Percentiles rank a stretch among this genome's conserved stretches.
These are phyloP conservation scores for Watsonalla cultraria DNA, from an alignment of 2,888 invertebrate species.

Conservation along the genomic window DNA sequence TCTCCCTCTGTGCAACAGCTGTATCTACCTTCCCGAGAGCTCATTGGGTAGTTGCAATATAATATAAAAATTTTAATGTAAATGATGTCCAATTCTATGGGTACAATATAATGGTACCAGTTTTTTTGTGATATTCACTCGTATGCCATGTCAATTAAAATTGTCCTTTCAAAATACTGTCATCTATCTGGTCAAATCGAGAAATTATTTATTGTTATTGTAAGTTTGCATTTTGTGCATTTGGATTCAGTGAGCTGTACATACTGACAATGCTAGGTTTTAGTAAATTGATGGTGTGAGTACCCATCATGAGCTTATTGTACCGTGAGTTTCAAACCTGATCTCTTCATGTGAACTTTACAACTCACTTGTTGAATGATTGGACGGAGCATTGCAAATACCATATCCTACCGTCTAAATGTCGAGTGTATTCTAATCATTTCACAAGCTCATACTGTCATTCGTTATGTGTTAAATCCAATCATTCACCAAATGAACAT, in stretches of 20 bases:
- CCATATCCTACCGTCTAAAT: background rate
- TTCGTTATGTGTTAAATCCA: conserved; percentile 34
- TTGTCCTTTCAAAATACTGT: conserved; percentile 66
- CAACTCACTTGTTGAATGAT: conserved; percentile 58
- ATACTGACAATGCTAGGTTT: conserved; percentile 34
- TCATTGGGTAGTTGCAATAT: conserved; percentile 70
- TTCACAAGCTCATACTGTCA: conserved; percentile 13
- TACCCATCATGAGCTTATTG: conserved; percentile 53
- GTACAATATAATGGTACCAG: conserved; percentile 57
- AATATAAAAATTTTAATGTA: conserved; percentile 38
- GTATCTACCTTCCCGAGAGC: conserved; percentile 49
- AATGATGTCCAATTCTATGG: conserved; percentile 47
- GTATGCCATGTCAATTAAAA: conserved; percentile 74
- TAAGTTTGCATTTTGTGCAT: conserved; percentile 67
- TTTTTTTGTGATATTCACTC: conserved; percentile 63
- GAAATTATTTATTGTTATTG: conserved; percentile 69
- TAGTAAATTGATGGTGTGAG: conserved; percentile 23
- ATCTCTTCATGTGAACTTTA: conserved; percentile 73
- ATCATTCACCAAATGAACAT: conserved; percentile 50
- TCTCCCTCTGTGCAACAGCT: conserved; percentile 35
- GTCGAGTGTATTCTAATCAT: conserved; percentile 15
- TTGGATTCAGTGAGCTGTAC: conserved; percentile 57
- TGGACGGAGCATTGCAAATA: conserved; percentile 35
- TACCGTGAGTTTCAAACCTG: conserved; percentile 55
- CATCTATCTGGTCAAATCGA: conserved; percentile 69